Base-by-base conservation (phyloP, 2,888 invertebrate species). In the Hypselothyrea guttata region DNA sequence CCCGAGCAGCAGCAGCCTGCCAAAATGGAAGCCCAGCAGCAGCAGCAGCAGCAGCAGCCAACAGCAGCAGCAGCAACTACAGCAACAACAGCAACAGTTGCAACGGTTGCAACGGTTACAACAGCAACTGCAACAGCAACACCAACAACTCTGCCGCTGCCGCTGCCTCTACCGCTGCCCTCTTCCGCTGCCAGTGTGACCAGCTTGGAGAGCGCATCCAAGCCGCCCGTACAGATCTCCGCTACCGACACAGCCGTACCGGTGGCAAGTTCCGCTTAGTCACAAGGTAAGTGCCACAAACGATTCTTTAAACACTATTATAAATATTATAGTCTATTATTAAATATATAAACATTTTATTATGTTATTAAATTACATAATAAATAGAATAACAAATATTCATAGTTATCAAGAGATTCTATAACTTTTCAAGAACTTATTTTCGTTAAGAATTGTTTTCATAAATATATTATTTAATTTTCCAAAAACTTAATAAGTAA, bases 191-290 rank as follows among this genome's bases (percentile, higher is more conserved):
- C 34, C 42, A 59, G 15, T 28, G 41, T 35, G 8, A 16, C 38
- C 42, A 62, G 38, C n/a, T n/a, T n/a, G n/a, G n/a, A n/a, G n/a
- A n/a, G n/a, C n/a, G n/a, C 76, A 54, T 64, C 79, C 2, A 83
- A 83, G 76, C 74, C 83, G 41, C 71, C 81, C 13, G 71, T 81
- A n/a, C 78, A 78, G 71, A 81, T 81, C 40, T 61, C 81, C 56
- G 75, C 83, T 41, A 81, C 78, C 48, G 78, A 79, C 55, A 81
- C 78, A 4, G 45, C 77, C 68, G 73, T 77, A 44, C 68, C 81
- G 63, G 81, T 81, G 68, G 81, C 81, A 35, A 81, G 81, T 73
- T 81, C 81, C 64, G 81, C 81, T 83, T 81, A 83, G 79, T 83
- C 81, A 83, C 72, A 75, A 82, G 81, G 81, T 81, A 13, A 83